A percentile compares a stretch with the other conserved stretches of the same genome.
Conservation (phyloP, 2,888 invertebrate species). For the Cyrtodaria siliqua region DNA sequence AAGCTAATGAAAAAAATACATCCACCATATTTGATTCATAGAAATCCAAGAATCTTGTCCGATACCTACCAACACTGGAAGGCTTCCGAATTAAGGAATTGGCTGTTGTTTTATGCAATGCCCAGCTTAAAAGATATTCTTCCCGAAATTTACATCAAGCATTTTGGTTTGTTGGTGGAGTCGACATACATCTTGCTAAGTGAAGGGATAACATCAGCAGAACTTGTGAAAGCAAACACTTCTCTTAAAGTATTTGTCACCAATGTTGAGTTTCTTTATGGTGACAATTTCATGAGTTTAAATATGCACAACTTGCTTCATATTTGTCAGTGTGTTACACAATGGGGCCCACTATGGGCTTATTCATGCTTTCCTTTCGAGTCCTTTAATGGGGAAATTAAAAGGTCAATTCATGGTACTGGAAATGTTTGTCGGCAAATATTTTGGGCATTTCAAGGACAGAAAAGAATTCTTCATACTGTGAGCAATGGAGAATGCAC, state of each 20-base stretch:
- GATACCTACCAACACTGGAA: conserved; percentile 52
- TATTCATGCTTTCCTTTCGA: conserved; percentile 64
- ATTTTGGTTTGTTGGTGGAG: conserved; percentile 22
- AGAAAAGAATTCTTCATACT: conserved; percentile 25
- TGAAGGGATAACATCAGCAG: conserved; percentile 13
- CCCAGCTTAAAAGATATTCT: conserved; percentile 36
- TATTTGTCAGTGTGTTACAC: conserved; percentile 32
- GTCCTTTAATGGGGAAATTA: conserved; percentile 59
- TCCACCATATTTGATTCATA: conserved; percentile 36
- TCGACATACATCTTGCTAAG: conserved; percentile 3
- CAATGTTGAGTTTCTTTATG: background rate
- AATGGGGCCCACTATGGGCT: conserved; percentile 59
- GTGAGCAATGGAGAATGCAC: background rate
- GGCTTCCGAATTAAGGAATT: conserved; percentile 56
- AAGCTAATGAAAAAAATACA: conserved; percentile 22
- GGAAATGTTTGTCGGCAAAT: conserved; percentile 55
- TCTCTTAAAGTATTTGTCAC: conserved; percentile 5
- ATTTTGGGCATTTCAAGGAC: conserved; percentile 52
- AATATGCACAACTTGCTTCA: conserved; percentile 60
- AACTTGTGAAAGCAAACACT: conserved; percentile 2
- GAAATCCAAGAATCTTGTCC: conserved; percentile 32
- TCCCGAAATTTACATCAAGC: conserved; percentile 32
- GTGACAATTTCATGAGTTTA: conserved; percentile 14
- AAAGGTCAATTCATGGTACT: conserved; percentile 52
- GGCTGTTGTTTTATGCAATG: conserved; percentile 55